Evolutionary conservation across 2,888 invertebrate genomes (phyloP).

Genomic region (Sinohyriopsis cumingii): DNA sequence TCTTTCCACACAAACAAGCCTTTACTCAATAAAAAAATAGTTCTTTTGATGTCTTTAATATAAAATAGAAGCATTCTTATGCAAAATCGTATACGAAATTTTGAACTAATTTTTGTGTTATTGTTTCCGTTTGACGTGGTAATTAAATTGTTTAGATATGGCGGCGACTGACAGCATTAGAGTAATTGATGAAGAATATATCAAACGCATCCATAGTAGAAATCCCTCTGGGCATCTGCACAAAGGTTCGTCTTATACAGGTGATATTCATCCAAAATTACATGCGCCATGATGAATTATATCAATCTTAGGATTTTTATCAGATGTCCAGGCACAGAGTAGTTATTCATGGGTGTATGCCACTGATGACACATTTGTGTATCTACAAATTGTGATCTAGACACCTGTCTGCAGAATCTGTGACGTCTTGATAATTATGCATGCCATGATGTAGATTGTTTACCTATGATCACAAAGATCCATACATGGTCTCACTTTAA

Average conservation of each 20-base stretch:
- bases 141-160: constrained; percentile 57
- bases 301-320: not conserved
- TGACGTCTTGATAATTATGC: not conserved
- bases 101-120: constrained; percentile 19
- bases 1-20: too few species aligned
- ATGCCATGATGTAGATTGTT: not conserved
- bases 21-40: too few species aligned
- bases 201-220: constrained; percentile 60
- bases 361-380: not conserved
- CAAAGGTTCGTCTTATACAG: constrained; percentile 51
- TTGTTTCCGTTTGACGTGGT: constrained; percentile 32
- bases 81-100: not conserved
- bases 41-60: too few species aligned
- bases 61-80: too few species aligned
- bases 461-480: not conserved
- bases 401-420: not conserved
- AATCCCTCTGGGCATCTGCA: constrained; percentile 63
- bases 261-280: too few species aligned
- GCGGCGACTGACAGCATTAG: constrained; percentile 66
- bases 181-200: constrained; percentile 60
- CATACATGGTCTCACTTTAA: not conserved
- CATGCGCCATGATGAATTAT: not conserved
- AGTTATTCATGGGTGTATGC: too few species aligned
- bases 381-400: not conserved
- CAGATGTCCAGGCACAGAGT: too few species aligned